Evolutionary conservation across 2,113 vertebrate species (phyloP).

Genomic region (Hypocryptadius cinnamomeus): DNA sequence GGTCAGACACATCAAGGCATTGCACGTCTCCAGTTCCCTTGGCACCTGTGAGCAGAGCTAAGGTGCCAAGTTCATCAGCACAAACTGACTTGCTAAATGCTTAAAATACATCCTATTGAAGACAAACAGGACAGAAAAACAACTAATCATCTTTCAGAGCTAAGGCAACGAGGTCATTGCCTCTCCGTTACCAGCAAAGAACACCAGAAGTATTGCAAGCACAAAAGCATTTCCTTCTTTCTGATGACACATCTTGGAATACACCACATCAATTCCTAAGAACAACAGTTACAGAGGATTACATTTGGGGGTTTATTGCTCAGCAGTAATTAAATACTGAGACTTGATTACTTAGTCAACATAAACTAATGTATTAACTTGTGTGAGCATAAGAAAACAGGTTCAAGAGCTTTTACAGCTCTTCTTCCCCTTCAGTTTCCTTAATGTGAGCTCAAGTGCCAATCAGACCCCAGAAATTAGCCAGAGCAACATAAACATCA

Average conservation of each 20-base stretch:
- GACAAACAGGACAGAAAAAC: background rate
- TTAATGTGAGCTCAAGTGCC: background rate
- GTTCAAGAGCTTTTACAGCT: background rate
- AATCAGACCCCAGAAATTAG: background rate
- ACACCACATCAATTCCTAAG: background rate
- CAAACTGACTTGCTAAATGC: background rate
- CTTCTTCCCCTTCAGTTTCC: background rate
- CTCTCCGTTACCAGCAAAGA: background rate
- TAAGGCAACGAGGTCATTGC: background rate
- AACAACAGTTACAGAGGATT: background rate
- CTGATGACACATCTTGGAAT: background rate
- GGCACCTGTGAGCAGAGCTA: background rate
- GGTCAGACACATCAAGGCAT: slow-evolving; percentile 8
- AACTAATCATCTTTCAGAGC: background rate
- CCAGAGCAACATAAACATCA: background rate
- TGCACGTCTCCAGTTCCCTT: background rate
- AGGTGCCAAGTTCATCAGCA: background rate
- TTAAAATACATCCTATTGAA: slow-evolving; percentile 19
- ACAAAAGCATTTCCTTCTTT: background rate
- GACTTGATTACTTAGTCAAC: background rate
- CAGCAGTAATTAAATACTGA: background rate
- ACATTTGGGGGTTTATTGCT: background rate
- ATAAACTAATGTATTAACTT: background rate
- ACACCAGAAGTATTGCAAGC: background rate
- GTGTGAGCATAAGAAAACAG: background rate